These are phyloP conservation scores for Tachuris rubrigastra DNA, from an alignment of 2,113 vertebrate species.

Conservation along the genomic window DNA sequence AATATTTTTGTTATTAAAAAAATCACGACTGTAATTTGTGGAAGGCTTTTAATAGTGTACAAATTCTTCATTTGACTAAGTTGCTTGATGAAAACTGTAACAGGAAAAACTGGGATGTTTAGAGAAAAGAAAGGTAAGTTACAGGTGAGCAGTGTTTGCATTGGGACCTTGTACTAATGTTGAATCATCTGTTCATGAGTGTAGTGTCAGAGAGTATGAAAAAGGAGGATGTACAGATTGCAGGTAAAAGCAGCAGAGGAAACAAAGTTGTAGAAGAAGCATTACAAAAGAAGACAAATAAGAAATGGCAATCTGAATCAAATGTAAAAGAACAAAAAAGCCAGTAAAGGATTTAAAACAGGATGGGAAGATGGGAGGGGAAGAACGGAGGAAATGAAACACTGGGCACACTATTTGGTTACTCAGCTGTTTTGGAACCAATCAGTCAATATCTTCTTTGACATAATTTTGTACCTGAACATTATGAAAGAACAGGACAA, in stretches of 20 bases:
- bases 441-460: neutral
- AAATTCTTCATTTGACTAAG: neutral
- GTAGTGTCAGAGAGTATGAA: neutral
- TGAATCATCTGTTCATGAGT: neutral
- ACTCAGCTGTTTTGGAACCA: neutral
- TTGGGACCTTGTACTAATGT: neutral
- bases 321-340: neutral
- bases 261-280: neutral
- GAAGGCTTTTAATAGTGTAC: neutral
- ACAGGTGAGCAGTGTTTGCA: neutral
- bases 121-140: neutral
- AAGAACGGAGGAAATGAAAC: neutral
- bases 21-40: neutral
- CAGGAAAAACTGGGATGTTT: neutral
- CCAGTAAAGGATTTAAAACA: neutral
- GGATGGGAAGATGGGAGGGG: neutral
- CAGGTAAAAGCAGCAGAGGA: neutral
- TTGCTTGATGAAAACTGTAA: neutral
- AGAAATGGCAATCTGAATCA: neutral
- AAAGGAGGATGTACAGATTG: neutral
- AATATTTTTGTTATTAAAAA: neutral
- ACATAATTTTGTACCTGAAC: neutral
- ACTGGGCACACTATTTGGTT: neutral
- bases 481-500: neutral
- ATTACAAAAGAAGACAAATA: neutral